Base-by-base conservation (phyloP, 2,797 vertebrate species). In the Acrossocheilus fasciatus region DNA sequence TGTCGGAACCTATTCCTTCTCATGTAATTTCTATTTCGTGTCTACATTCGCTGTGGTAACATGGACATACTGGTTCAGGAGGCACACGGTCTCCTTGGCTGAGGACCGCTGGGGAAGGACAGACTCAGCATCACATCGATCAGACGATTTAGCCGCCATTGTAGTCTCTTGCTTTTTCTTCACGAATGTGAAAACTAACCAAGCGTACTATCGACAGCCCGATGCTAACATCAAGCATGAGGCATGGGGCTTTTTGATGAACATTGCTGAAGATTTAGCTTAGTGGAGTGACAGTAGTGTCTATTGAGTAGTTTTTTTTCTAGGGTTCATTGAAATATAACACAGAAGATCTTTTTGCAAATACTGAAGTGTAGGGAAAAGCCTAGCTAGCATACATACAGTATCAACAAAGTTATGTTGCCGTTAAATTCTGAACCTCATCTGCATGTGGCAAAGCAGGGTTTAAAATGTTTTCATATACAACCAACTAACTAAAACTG, bases 381-480 rank as follows among this genome's bases (percentile, higher is more conserved):
- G 39, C 76, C 26, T 85, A 85, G 75, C 66, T 85, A 78, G 52
- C 2, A 14, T 41, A 57, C 34, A 73, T 77, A 50, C 47, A 57
- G 57, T 64, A 85, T 87, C 57, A 74, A 52, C 47, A 83, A 88
- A 66, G 0, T 30, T 83, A 85, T 23, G 43, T 84, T 74, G 87
- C 81, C 66, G 77, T 91, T 82, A 87, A 84, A 91, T 89, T 82
- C 34, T 87, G 88, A 89, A 84, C 88, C 75, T 70, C 64, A 83
- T 69, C 84, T 87, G 85, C 79, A 88, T 90, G 88, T 82, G 74
- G 73, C 87, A 81, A 90, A 82, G 68, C 81, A 87, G 87, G 89
- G 50, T 90, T 90, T 89, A 82, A 87, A 85, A 87, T 11, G 36
- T 54, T 66, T 81, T 62, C 72, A 75, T 64, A 81, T n/a, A 87